Evolutionary conservation across 2,113 vertebrate genomes (phyloP).

Genomic region (Prunella fulvescens): DNA sequence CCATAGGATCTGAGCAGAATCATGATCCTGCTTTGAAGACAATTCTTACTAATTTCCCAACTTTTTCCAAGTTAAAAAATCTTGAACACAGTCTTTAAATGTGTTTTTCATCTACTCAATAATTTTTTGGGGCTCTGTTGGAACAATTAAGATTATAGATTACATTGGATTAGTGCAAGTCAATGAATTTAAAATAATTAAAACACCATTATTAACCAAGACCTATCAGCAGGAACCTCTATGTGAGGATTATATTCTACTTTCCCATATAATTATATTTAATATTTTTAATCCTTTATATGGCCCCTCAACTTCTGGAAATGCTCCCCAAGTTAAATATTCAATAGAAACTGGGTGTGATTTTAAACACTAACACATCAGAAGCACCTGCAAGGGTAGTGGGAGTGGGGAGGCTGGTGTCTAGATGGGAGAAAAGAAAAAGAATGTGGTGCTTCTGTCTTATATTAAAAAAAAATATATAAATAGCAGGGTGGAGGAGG

Average conservation of each 20-base stretch:
- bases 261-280: not conserved
- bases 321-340: not conserved
- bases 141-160: not conserved
- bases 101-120: not conserved
- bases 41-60: not conserved
- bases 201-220: not conserved
- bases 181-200: not conserved
- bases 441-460: not conserved
- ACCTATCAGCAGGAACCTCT: not conserved
- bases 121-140: not conserved
- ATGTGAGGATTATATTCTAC: not conserved
- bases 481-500: not conserved
- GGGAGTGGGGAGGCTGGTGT: not conserved
- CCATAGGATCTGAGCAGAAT: not conserved
- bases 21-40: not conserved
- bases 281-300: not conserved
- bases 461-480: not conserved
- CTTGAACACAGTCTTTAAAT: not conserved
- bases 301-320: not conserved
- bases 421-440: not conserved
- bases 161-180: not conserved
- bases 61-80: not conserved
- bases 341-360: not conserved
- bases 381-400: not conserved
- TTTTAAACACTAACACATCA: not conserved